Evolutionary conservation across 2,888 invertebrate species (phyloP), one percentile per base, ranked within the genome.

Genomic region (Lepetodrilus schrolli): DNA sequence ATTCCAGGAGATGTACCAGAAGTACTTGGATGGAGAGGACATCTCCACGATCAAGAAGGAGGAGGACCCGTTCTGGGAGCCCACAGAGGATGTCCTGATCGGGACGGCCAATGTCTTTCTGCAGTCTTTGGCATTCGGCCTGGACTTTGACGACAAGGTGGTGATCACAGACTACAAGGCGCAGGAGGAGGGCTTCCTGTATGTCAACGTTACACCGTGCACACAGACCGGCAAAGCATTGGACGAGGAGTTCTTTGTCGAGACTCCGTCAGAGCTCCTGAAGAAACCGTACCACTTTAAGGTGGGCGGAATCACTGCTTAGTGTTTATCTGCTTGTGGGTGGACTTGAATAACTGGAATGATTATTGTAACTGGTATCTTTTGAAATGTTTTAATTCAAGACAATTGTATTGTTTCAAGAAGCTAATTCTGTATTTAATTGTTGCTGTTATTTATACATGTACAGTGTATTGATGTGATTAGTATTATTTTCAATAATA

Each of bases 1-100:
- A n/a, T n/a, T 66, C n/a, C 77, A 90, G 90, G 90, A 90, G 69
- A 80, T 90, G 83, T 90, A 90, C 74, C 89, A 90, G 79, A 81
- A 83, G 26, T 90, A 84, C 74, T 79, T 90, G 48, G 90, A 90
- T 77, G 90, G 89, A 8, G 90, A 90, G 70, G 85, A 89, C 71
- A 76, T 88, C 5, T 77, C 78, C 0, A 82, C 83, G 49, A 84
- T 89, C 23, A 78, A 86, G 1, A 83, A 86, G 66, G 90, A 90
- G 72, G 80, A 89, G 17, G 90, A 90, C 76, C 90, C 90, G 13
- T 91, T 91, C 81, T 91, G 91, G 91, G 91, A 91, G 77, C 89
- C 90, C 0, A 83, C 87, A 17, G 91, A 91, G 74, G 90, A 90
- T 74, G 86, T 89, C 2, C 82, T 91, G 47, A 86, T 90, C 50